Evolutionary conservation across 2,113 vertebrate species (phyloP).

Genomic region (Saguinus midas): DNA sequence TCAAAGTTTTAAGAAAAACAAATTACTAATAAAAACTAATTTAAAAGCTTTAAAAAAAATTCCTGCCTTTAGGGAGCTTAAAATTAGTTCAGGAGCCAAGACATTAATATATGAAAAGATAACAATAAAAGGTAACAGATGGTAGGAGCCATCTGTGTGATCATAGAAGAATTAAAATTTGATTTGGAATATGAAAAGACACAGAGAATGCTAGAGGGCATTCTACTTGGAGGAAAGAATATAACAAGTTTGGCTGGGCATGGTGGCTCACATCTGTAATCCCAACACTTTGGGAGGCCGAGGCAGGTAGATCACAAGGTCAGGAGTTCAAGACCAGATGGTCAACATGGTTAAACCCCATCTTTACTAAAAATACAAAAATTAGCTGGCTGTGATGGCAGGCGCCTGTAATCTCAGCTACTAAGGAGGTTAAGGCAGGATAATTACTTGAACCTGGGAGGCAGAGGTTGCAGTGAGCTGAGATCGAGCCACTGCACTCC

Average conservation of each 20-base stretch:
- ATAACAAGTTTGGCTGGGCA: not conserved
- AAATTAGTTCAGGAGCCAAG: constrained; percentile 5
- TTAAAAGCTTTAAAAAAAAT: not conserved
- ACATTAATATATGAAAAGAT: not conserved
- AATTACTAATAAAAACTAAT: not conserved
- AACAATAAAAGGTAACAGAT: not conserved
- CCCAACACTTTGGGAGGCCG: no score
- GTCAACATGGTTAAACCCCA: no score
- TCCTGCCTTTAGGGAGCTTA: not conserved
- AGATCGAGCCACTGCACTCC: no score
- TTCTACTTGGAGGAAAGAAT: not conserved
- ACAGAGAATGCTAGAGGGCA: not conserved
- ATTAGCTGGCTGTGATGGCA: no score
- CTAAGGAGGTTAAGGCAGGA: no score
- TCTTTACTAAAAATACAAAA: no score
- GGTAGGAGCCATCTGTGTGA: not conserved
- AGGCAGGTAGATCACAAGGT: no score
- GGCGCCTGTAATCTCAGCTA: no score
- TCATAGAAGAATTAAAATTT: not conserved
- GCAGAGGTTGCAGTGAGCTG: no score
- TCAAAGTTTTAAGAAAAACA: constrained; percentile 28
- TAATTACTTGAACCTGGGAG: no score
- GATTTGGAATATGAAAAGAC: not conserved
- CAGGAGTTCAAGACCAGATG: no score
- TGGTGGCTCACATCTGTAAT: no score